A percentile compares a stretch with the other conserved stretches of the same genome.
Conservation (phyloP, 2,113 vertebrate species). For the Rhynchomys soricoides region DNA sequence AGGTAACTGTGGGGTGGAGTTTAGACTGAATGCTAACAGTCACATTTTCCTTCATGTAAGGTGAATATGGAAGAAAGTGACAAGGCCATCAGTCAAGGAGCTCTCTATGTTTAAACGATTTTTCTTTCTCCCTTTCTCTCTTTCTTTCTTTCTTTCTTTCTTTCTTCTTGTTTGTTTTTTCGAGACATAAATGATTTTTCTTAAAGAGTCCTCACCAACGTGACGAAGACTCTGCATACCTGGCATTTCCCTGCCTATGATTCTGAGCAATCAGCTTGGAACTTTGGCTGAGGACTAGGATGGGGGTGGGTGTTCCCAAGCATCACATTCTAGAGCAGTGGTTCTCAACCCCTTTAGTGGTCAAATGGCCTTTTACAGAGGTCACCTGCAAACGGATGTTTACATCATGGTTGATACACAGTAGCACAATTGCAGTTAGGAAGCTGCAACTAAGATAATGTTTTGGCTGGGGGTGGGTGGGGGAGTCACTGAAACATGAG, state of each 20-base stretch:
- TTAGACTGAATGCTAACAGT: too few relatives aligned
- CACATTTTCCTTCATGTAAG: neutral
- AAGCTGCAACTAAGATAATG: neutral
- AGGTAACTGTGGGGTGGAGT: too few relatives aligned
- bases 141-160: too few relatives aligned
- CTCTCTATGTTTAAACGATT: neutral
- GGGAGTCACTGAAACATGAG: neutral
- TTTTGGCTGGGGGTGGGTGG: neutral
- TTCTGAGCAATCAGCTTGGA: neutral
- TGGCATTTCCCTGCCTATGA: neutral
- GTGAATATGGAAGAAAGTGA: neutral
- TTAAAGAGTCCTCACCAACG: neutral
- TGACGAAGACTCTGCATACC: too few relatives aligned
- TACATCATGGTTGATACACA: neutral
- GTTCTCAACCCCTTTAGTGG: neutral
- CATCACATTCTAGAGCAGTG: neutral
- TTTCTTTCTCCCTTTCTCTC: too few relatives aligned
- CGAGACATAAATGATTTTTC: neutral
- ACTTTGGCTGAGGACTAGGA: neutral
- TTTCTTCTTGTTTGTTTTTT: too few relatives aligned
- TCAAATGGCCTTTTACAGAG: neutral
- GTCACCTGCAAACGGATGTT: neutral
- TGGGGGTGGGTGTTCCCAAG: too few relatives aligned
- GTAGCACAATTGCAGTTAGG: neutral
- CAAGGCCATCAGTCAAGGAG: rapidly evolving